These are phyloP conservation scores for Griposia aprilina DNA, from an alignment of 2,888 invertebrate genomes.

Conservation along the genomic window DNA sequence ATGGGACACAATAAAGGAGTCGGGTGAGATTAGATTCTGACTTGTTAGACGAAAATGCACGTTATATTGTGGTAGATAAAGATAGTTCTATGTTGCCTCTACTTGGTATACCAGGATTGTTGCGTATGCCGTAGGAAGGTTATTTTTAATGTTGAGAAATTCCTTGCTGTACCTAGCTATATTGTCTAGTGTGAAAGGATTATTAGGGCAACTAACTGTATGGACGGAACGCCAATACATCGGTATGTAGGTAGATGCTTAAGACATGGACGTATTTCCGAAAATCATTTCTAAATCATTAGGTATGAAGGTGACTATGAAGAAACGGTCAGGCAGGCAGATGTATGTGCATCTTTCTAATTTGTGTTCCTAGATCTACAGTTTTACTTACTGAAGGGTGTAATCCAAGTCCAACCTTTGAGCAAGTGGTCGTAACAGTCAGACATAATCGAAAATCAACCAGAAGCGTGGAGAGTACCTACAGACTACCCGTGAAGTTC, in stretches of 20 bases:
- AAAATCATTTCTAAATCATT: too few species aligned
- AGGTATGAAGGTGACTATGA: not conserved
- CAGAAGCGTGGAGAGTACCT: too few species aligned
- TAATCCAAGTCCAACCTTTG: too few species aligned
- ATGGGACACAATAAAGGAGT: conserved; percentile 34
- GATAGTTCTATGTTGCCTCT: not conserved
- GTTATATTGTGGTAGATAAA: not conserved
- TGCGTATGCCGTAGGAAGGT: not conserved
- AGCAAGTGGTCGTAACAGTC: too few species aligned
- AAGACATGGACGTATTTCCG: not conserved
- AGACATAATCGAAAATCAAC: too few species aligned
- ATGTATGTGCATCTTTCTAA: not conserved
- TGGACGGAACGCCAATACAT: not conserved
- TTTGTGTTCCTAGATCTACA: too few species aligned
- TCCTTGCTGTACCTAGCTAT: not conserved
- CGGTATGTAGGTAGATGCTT: not conserved
- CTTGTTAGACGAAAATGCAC: conserved; percentile 21
- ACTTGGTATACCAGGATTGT: conserved; percentile 7
- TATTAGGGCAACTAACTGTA: conserved; percentile 5
- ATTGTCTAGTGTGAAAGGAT: conserved; percentile 4
- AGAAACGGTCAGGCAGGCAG: not conserved
- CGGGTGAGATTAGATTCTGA: conserved; percentile 30
- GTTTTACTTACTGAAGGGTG: too few species aligned
- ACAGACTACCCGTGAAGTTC: too few species aligned
- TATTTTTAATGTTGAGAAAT: conserved; percentile 19